Base-by-base conservation (phyloP, 2,113 vertebrate genomes). In the Gnathonemus echidnorhynchus region DNA sequence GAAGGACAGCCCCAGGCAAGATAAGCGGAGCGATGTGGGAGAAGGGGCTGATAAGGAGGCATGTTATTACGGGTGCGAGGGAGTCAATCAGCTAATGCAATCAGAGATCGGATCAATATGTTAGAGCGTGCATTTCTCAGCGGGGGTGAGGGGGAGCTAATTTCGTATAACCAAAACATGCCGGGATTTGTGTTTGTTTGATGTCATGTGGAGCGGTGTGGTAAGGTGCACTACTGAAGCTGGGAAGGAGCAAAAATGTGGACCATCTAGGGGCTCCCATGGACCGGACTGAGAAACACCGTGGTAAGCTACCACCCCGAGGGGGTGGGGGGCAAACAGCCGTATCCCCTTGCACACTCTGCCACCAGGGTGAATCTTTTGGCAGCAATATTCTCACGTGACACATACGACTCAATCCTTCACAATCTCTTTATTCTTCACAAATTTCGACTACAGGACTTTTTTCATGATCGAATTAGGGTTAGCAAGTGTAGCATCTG, bases 41-140 rank as follows among this genome's bases (percentile, higher is more conserved):
- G 35, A 88, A 62, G 1, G 31, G 56, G 10, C 87, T 53, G 86
- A 87, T 87, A 87, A 87, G 49, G 31, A 31, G 52, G 27, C 4
- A 5, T 3, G 86, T 50, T 87, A n/a, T 66, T 66, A 66, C 27
- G 35, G 58, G 53, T n/a, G 35, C 13, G 53, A 66, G 53, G 87
- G 53, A 88, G 53, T 88, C 87, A 66, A 88, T 88, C 87, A 88
- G 87, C 52, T 62, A 66, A 58, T 8, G 35, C 24, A 58, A 88
- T 50, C 31, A 24, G 53, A 88, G 87, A 88, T 58, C 35, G 49
- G 53, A 88, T 88, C 86, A 21, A 88, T 88, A 53, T 13, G 48
- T 24, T 46, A 45, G 31, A 31, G 35, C 24, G 42, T 45, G 53
- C 21, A 15, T 3, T 66, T 66, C 39, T 87, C 49, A 42, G 17